These are phyloP conservation scores for Turritopsis dohrnii DNA, from an alignment of 30 jellyfish, hydroid and myxozoan species.

Conservation along the genomic window DNA sequence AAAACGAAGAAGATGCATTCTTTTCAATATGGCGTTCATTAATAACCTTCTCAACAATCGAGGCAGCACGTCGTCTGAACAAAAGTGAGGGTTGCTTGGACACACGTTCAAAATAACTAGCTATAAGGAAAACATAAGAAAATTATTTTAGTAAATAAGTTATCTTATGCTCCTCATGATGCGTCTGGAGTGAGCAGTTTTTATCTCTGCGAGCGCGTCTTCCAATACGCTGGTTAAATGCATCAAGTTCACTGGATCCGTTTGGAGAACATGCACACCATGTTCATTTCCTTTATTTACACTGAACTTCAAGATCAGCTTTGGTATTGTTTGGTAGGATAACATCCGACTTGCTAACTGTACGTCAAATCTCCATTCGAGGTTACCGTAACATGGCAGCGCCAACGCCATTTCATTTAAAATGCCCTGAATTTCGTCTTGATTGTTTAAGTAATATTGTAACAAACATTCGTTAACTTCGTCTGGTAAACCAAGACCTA, in stretches of 20 bases:
- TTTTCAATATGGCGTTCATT: too few relatives aligned
- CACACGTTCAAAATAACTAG: too few relatives aligned
- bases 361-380: slow-evolving; percentile 93
- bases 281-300: slow-evolving; percentile 40
- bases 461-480: slow-evolving; percentile 40
- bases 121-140: too few relatives aligned
- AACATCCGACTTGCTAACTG: slow-evolving; percentile 69
- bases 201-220: slow-evolving; percentile 84
- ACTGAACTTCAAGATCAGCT: slow-evolving; percentile 39
- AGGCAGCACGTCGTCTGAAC: too few relatives aligned
- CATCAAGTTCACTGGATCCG: slow-evolving; percentile 78
- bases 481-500: slow-evolving; percentile 63
- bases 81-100: too few relatives aligned
- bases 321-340: slow-evolving; percentile 60
- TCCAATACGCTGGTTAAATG: slow-evolving; percentile 79
- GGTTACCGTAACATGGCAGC: slow-evolving; percentile 63
- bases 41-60: too few relatives aligned
- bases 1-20: too few relatives aligned
- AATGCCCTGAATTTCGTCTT: slow-evolving; percentile 61
- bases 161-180: slow-evolving; percentile 72
- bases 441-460: slow-evolving; percentile 41
- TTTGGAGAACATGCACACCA: slow-evolving; percentile 37
- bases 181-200: slow-evolving; percentile 85
- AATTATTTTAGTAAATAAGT: background rate
- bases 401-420: slow-evolving; percentile 39